These are phyloP conservation scores for Caerostris darwini DNA, from an alignment of 1,140 invertebrate genomes.

Conservation along the genomic window DNA sequence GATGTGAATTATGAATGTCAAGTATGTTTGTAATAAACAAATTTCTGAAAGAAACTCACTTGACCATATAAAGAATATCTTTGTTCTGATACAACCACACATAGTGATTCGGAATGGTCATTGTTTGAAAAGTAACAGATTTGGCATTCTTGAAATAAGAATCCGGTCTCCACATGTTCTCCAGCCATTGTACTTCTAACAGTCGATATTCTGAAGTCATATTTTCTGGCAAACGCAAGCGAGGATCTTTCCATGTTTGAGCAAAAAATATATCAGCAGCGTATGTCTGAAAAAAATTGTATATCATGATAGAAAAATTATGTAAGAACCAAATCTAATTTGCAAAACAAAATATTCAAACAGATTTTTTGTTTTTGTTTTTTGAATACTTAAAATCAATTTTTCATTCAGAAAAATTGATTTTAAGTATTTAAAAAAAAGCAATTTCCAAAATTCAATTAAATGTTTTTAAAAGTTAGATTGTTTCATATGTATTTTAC, in stretches of 20 bases:
- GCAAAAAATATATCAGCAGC: constrained; percentile 96
- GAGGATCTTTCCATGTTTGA: constrained; percentile 93
- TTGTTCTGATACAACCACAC: constrained; percentile 79
- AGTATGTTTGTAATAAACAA: no score
- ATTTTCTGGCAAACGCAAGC: constrained; percentile 83
- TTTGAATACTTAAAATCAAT: no score
- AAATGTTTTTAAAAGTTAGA: background rate
- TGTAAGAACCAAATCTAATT: no score
- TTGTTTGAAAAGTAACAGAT: constrained; percentile 93
- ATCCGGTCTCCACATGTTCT: constrained; percentile 79
- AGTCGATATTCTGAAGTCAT: constrained; percentile 93
- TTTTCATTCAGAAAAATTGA: no score
- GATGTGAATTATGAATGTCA: no score
- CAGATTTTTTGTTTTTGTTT: no score
- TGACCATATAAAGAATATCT: constrained; percentile 79
- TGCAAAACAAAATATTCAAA: no score
- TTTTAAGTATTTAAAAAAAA: background rate
- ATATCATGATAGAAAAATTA: no score
- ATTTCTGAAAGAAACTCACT: constrained; percentile 75
- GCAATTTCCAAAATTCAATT: background rate
- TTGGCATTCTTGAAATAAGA: constrained; percentile 85
- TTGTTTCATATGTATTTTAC: constrained; percentile 82
- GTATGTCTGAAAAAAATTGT: constrained; percentile 87
- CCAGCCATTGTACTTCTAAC: constrained; percentile 78
- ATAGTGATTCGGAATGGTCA: constrained; percentile 94